Evolutionary conservation across 2,113 vertebrate species (phyloP), one percentile per base, ranked within the genome.

Genomic region (Zosterops lateralis): DNA sequence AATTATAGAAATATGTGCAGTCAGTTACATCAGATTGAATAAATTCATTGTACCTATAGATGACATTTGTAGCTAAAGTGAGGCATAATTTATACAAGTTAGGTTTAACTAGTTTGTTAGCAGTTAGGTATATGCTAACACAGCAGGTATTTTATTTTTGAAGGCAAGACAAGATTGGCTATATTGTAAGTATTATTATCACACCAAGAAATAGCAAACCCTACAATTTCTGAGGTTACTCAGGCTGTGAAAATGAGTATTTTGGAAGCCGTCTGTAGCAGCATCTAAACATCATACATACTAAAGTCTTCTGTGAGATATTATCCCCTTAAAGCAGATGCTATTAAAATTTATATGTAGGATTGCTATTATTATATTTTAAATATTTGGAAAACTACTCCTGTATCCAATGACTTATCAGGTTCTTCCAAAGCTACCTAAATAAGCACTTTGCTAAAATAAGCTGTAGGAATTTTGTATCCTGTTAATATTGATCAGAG

Each of bases 361-460:
- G 12, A 3, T 77, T 84, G 12, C 9, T 84, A 44, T 77, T 71
- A 87, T 28, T 90, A 42, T 73, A 31, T 51, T 85, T 95, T 61
- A 75, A 87, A 71, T 89, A 76, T 93, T 25, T 94, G 65, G 75
- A 94, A 77, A 93, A 51, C 26, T 90, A 47, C n/a, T 93, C 54
- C 73, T 60, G 51, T 79, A 81, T 87, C 90, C 67, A 94, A 32
- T 56, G 67, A 44, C 77, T 89, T 96, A 87, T 32, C 72, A 87
- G 36, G 12, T 71, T 95, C 38, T 75, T 64, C 24, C 40, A 94
- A 91, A 73, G 42, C 47, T 95, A 93, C 42, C 38, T 84, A 94
- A 96, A 87, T 71, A 91, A 85, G 10, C 12, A 92, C 20, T 38
- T 90, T 84, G 51, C 50, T 89, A 71, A 96, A 97, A 93, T 71